Base-by-base conservation (phyloP, 1,140 invertebrate species). In the Leptinotarsa undecemlineata region DNA sequence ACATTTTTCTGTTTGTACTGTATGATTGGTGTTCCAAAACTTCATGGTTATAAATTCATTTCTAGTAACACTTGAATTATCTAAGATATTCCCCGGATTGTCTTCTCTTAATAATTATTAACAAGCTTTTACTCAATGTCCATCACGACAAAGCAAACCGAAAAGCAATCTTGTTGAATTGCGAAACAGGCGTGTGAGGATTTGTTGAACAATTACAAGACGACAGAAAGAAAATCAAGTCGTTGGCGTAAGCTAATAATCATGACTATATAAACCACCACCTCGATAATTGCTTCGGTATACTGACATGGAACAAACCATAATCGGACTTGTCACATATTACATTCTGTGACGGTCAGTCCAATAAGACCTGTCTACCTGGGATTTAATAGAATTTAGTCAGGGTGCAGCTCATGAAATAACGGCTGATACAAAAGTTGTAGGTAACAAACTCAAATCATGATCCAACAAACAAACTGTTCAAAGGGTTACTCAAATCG, bases 241-340 rank as follows among this genome's bases (percentile, higher is more conserved):
- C 64, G 64, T 67, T 67, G 64, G 64, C 64, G 64, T 67, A 26
- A 67, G 64, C 64, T 67, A 67, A 67, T 67, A 67, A 67, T 67
- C 64, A 67, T 42, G 64, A 67, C 64, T 23, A 42, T 26, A 67
- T 67, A 67, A 67, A 67, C 23, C 64, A 67, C 64, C 51, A 67
- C 23, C 15, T 19, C 20, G 64, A 23, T 67, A 67, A 67, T 67
- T 67, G 64, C 64, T 67, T 67, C 21, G 26, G 26, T 67, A 23
- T 67, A 19, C 64, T 42, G 64, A 67, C 42, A 42, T 42, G 64
- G n/a, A 67, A 67, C 51, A 42, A 67, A 67, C 64, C 64, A 26
- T 67, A 67, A 67, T 67, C 64, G 26, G 64, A 26, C 64, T 67
- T 67, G 64, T 67, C 64, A 67, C 23, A 67, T 67, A 67, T 67